Base-by-base conservation (phyloP, 2,797 vertebrate species). In the Apogon talboti region DNA sequence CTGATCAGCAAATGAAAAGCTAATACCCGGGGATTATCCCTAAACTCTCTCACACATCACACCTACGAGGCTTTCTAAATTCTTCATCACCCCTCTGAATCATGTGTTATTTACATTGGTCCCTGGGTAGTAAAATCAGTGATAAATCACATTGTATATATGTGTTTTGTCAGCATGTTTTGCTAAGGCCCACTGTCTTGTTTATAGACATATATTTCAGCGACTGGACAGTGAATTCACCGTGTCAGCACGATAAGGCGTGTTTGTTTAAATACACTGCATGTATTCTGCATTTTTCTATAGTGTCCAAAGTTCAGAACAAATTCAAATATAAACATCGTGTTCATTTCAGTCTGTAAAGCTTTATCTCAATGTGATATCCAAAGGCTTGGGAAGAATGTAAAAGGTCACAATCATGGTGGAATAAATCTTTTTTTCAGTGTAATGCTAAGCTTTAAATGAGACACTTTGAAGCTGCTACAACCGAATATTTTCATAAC, bases 1-100 rank as follows among this genome's bases (percentile, higher is more conserved):
- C 19, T 62, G 59, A 83, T 73, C 44, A 46, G 19, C 47, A 79
- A 84, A 74, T 77, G 8, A n/a, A 51, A 70, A 6, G 7, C 43
- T 72, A 70, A 83, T 79, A 21, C 44, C 51, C 18, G 7, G n/a
- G 66, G 64, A 79, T 89, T 76, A 79, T 65, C 66, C 6, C 21
- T 49, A 52, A 66, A 64, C 37, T 55, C 53, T 33, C 28, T 18
- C 43, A 60, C 43, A 41, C 4, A 0, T 62, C 40, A 49, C 21
- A 58, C 33, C 58, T 58, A 30, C 8, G 41, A n/a, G 14, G 41
- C 49, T 61, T 66, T 38, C 49, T 2, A 3, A 21, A 16, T 11
- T 44, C 16, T 21, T 1, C 16, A 38, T 10, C 11, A 14, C 38
- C 35, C 37, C 38, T 1, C 55, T 71, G 9, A 66, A 24, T 68